Conservation (phyloP, 2,888 invertebrate species). For the Heliconius hortense region DNA sequence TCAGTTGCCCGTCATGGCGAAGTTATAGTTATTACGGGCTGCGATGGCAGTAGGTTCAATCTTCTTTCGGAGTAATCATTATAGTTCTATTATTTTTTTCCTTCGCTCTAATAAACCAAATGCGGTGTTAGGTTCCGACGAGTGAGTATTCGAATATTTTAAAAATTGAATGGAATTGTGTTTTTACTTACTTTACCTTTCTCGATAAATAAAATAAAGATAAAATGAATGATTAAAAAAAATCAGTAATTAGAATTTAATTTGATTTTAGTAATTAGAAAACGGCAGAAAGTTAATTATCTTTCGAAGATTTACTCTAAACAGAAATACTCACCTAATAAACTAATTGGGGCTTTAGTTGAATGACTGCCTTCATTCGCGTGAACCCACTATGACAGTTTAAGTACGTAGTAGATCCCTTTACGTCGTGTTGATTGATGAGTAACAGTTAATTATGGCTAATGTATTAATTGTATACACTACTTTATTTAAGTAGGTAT, state of each 20-base stretch:
- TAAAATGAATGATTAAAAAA: too few relatives aligned
- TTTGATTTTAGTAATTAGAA: background rate
- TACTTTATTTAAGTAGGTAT: background rate
- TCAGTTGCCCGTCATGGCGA: background rate
- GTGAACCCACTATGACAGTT: constrained; percentile 30
- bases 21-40: background rate
- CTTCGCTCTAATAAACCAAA: background rate
- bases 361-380: constrained; percentile 32
- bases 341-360: constrained; percentile 15
- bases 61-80: background rate
- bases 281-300: constrained; percentile 15
- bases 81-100: background rate
- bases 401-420: constrained; percentile 30
- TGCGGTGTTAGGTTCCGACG: background rate
- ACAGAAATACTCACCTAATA: constrained; percentile 14
- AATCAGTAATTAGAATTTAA: too few relatives aligned
- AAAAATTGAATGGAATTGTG: too few relatives aligned
- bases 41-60: background rate
- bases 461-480: constrained; percentile 8
- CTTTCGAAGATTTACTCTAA: constrained; percentile 7
- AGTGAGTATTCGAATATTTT: too few relatives aligned
- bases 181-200: too few relatives aligned
- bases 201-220: too few relatives aligned
- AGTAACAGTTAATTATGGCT: constrained; percentile 37
- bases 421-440: constrained; percentile 39